Evolutionary conservation across 2,113 vertebrate species (phyloP).

Genomic region (Promerops cafer): DNA sequence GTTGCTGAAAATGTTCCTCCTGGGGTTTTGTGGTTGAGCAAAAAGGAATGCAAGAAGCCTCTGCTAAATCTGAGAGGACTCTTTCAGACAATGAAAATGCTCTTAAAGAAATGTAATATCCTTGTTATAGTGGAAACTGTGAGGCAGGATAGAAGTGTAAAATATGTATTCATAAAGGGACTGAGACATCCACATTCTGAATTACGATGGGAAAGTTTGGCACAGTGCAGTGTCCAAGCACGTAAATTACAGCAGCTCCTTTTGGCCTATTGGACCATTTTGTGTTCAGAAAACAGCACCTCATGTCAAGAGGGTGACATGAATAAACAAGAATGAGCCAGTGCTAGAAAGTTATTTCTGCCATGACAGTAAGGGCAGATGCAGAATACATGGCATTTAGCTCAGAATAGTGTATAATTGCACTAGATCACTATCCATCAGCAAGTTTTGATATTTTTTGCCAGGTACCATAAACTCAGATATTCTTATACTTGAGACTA

Average conservation of each 20-base stretch:
- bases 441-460: neutral
- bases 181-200: neutral
- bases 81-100: neutral
- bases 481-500: conserved; percentile 59
- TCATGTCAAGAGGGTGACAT: neutral
- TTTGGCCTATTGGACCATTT: neutral
- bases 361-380: neutral
- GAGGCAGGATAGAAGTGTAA: neutral
- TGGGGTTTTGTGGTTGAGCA: accelerated
- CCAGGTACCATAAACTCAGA: neutral
- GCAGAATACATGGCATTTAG: neutral
- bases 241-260: neutral
- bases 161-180: neutral
- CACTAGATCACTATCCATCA: neutral
- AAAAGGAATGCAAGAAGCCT: neutral
- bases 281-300: neutral
- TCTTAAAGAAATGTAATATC: neutral
- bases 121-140: neutral
- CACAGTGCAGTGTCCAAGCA: neutral
- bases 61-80: neutral
- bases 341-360: neutral
- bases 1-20: neutral
- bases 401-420: neutral
- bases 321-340: neutral
- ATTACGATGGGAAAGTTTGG: neutral